Conservation (phyloP, 2,888 invertebrate species). For the Idaea dimidiata region DNA sequence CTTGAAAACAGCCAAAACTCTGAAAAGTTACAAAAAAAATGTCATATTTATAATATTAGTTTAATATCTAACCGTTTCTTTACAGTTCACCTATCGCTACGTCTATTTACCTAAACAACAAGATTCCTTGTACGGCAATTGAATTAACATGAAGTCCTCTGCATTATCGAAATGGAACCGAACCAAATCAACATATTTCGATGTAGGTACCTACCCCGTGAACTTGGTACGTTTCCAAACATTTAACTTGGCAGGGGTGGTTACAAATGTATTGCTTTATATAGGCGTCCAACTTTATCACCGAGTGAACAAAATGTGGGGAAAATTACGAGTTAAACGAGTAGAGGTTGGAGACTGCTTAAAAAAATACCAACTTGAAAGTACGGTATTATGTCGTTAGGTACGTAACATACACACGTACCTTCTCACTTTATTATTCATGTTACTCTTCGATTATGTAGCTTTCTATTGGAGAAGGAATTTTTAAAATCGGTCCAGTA, state of each 20-base stretch:
- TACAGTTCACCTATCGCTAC: too few relatives aligned
- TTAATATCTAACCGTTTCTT: too few relatives aligned
- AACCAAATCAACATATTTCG: neutral
- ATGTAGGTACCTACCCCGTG: constrained; percentile 6
- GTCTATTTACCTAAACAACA: neutral
- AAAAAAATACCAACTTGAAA: too few relatives aligned
- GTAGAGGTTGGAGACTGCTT: neutral
- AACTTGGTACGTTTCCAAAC: constrained; percentile 30
- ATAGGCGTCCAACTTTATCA: neutral
- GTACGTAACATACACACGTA: too few relatives aligned
- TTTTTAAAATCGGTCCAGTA: too few relatives aligned
- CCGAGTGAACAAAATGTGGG: neutral
- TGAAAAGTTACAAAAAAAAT: too few relatives aligned
- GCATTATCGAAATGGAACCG: constrained; percentile 1
- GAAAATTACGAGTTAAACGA: neutral
- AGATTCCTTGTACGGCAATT: neutral
- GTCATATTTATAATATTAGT: too few relatives aligned
- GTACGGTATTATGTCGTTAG: too few relatives aligned
- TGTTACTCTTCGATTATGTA: too few relatives aligned
- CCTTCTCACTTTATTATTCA: too few relatives aligned
- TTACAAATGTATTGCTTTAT: constrained; percentile 2
- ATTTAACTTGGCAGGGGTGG: constrained; percentile 24
- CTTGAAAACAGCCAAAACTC: too few relatives aligned
- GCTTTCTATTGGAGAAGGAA: too few relatives aligned
- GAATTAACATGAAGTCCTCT: neutral